Evolutionary conservation across 2,797 vertebrate genomes (phyloP).

Genomic region (Paedocypris micromegethes): DNA sequence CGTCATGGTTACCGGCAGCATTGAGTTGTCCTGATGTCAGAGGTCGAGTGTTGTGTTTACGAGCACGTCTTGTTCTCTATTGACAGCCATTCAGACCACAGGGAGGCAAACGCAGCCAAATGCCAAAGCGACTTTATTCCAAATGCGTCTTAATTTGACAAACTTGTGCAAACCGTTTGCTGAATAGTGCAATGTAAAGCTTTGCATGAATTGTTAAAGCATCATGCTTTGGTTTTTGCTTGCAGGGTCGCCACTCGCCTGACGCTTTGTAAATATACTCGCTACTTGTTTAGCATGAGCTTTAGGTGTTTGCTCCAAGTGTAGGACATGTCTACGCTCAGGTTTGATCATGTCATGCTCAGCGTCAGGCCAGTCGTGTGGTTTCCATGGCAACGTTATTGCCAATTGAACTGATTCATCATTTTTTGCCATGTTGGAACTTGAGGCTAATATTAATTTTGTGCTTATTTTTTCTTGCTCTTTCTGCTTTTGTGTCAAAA

Average conservation of each 20-base stretch:
- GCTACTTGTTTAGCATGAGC: too few relatives aligned
- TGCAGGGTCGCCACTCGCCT: not conserved
- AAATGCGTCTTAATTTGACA: constrained; percentile 41
- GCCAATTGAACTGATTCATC: too few relatives aligned
- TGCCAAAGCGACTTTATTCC: constrained; percentile 45
- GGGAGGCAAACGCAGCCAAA: constrained; percentile 20
- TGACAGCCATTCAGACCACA: constrained; percentile 5
- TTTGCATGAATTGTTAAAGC: constrained; percentile 50
- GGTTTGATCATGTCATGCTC: too few relatives aligned
- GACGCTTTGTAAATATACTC: too few relatives aligned
- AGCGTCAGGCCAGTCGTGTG: too few relatives aligned
- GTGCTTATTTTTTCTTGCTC: too few relatives aligned
- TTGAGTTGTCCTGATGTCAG: constrained; percentile 1
- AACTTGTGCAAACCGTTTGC: constrained; percentile 44
- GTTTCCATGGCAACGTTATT: too few relatives aligned
- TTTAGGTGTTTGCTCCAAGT: too few relatives aligned
- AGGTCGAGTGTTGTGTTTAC: constrained; percentile 6
- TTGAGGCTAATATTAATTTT: too few relatives aligned
- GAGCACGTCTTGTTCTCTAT: not conserved
- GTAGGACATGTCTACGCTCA: too few relatives aligned
- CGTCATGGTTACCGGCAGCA: constrained; percentile 33
- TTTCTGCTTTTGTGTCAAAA: too few relatives aligned
- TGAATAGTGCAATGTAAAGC: constrained; percentile 48
- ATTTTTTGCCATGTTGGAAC: too few relatives aligned
- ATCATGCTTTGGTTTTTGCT: constrained; percentile 57